Percentiles rank a stretch among this genome's conserved stretches.
Evolutionary conservation across 2,113 vertebrate species (phyloP).

Genomic region (Tetraodon nigroviridis): DNA sequence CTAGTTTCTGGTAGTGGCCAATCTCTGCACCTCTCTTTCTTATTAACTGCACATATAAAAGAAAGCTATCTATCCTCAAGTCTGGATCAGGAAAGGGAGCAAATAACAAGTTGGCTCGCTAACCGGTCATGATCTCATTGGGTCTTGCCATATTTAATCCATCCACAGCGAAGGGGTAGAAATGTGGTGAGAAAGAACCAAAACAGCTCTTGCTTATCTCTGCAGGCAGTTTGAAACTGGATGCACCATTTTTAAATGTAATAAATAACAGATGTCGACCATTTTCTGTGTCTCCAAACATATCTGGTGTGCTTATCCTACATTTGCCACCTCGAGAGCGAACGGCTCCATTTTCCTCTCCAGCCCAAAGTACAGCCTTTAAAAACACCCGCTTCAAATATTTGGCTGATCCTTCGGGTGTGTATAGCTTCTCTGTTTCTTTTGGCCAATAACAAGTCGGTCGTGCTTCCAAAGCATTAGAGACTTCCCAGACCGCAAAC

Average conservation of each 20-base stretch:
- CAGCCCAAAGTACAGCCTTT: conserved; percentile 31
- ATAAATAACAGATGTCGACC: conserved; percentile 60
- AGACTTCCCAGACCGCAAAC: conserved; percentile 40
- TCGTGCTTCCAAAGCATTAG: conserved; percentile 47
- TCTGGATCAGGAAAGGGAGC: neutral
- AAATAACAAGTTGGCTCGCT: neutral
- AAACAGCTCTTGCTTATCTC: conserved; percentile 57
- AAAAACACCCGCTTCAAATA: conserved; percentile 41
- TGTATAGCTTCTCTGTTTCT: conserved; percentile 54
- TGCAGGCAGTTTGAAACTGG: conserved; percentile 52
- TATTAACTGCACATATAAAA: no score
- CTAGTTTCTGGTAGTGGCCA: no score
- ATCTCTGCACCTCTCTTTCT: no score
- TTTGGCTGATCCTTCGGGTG: conserved; percentile 25
- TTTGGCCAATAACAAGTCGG: conserved; percentile 48
- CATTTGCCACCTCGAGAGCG: conserved; percentile 37
- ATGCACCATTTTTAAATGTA: conserved; percentile 41
- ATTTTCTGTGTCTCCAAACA: conserved; percentile 31
- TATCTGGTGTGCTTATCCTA: conserved; percentile 41
- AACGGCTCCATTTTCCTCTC: conserved; percentile 15
- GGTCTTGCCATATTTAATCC: conserved; percentile 26
- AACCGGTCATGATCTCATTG: conserved; percentile 32
- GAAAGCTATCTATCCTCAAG: no score
- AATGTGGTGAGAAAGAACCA: conserved; percentile 43
- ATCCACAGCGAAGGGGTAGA: conserved; percentile 27